Evolutionary conservation across 2,113 vertebrate genomes (phyloP).

Genomic region (Lathamus discolor): DNA sequence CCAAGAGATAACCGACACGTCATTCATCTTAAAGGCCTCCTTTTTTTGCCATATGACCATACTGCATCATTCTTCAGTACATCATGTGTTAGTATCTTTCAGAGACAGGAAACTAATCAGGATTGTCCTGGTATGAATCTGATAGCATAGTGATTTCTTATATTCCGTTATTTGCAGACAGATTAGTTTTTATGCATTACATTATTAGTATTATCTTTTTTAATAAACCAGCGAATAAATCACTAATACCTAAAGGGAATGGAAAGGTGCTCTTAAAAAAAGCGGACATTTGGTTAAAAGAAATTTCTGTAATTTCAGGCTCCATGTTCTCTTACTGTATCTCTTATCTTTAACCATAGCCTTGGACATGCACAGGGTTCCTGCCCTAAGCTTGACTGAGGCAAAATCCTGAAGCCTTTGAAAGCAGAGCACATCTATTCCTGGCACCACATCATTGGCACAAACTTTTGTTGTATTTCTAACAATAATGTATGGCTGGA

Average conservation of each 20-base stretch:
- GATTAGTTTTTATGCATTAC: not conserved
- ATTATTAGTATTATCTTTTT: not conserved
- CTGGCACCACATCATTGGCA: not conserved
- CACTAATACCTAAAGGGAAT: not conserved
- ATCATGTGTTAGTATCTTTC: not conserved
- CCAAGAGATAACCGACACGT: not conserved
- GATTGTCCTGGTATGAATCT: not conserved
- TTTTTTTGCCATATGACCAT: not conserved
- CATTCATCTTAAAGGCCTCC: not conserved
- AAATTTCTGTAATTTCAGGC: not conserved
- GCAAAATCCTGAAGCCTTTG: not conserved
- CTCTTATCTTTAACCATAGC: not conserved
- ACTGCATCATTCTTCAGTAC: not conserved
- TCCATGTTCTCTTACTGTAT: not conserved
- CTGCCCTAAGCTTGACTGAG: not conserved
- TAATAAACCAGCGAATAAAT: not conserved
- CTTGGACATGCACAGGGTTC: not conserved
- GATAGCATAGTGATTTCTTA: not conserved
- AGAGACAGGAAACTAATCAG: not conserved
- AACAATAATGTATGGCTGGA: fast-evolving
- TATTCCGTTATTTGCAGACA: not conserved
- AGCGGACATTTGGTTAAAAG: not conserved
- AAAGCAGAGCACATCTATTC: not conserved
- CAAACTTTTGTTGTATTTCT: not conserved
- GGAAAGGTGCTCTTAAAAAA: not conserved